Evolutionary conservation across 2,888 invertebrate species (phyloP), one percentile per base, ranked within the genome.

Genomic region (Drosophila mimetica): DNA sequence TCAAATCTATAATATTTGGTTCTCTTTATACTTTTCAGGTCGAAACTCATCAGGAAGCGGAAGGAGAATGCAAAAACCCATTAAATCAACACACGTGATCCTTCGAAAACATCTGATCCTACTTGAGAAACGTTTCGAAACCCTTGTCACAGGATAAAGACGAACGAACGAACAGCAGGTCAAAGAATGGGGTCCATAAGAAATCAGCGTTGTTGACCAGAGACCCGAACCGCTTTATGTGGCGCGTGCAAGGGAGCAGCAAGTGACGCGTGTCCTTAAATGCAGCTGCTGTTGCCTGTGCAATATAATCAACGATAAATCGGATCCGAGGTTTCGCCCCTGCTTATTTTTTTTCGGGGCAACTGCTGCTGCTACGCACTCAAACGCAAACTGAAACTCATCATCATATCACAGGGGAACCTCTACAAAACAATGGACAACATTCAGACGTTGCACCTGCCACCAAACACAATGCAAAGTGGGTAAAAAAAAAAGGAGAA

Each of bases 361-460:
- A 50, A 48, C 44, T 30, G 36, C 44, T 30, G 36, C 44, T 30
- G 36, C 39, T 57, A 30, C 37, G 48, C 37, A 37, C 20, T 50
- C 39, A 39, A 7, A 16, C 16, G 1, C 34, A 37, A 14, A 13
- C 39, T 5, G 18, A 18, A 16, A 37, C 37, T 9, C 50, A 22
- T 36, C 9, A 13, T 5, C 39, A 42, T 46, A 30, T 46, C 28
- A 20, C 42, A 2, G 58, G 32, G 20, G 16, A 41, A 41, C 39
- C 22, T 55, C 36, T 8, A 28, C n/a, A 36, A 25, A 25, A 60
- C 58, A 61, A 61, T 39, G 57, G 57, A 32, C 20, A 8, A 53
- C 64, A 64, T 79, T 79, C 42, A 32, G n/a, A 53, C 64, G 67
- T 79, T 79, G 75, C 79, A 79, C 79, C 79, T 79, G 79, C 79